Evolutionary conservation across 1,140 invertebrate genomes (phyloP), one percentile per base, ranked within the genome.

Genomic region (Limonius californicus): DNA sequence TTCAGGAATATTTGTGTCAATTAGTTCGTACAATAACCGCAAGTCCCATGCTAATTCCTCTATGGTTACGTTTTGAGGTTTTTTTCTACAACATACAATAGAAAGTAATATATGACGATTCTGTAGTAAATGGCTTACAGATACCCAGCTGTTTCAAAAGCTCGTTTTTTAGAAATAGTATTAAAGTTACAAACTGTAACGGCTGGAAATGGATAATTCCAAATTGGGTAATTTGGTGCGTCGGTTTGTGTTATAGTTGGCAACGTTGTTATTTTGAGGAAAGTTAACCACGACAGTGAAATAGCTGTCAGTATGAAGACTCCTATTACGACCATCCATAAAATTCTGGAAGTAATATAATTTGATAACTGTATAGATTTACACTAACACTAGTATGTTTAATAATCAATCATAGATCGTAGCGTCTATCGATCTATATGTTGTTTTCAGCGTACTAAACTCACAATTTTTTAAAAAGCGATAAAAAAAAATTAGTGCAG

Each of bases 101-200:
- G 23, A 27, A 27, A 27, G 9, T 27, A 27, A n/a, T n/a, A n/a
- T n/a, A n/a, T n/a, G n/a, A n/a, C n/a, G n/a, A n/a, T n/a, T n/a
- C n/a, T n/a, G n/a, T 47, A 15, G 45, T 47, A 6, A 8, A 20
- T 18, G 15, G 15, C 78, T 82, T 68, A 84, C 83, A 84, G 64
- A n/a, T n/a, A n/a, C n/a, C n/a, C n/a, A n/a, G 80, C 75, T 8
- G 83, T 75, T 0, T 67, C 12, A 6, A 58, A 57, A 0, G 82
- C 80, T 47, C 73, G 74, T n/a, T 62, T 74, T 15, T 72, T 75
- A 0, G 83, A 84, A 16, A 87, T 72, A 61, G 80, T 76, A 72
- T 89, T 89, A 14, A 87, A 78, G 64, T 83, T 80, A 66, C 87
- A 89, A 42, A 89, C 77, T 0, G 87, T 87, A 0, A 89, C 82